Evolutionary conservation across 1,140 invertebrate species (phyloP), one percentile per base, ranked within the genome.

Genomic region (Drusus annulatus): DNA sequence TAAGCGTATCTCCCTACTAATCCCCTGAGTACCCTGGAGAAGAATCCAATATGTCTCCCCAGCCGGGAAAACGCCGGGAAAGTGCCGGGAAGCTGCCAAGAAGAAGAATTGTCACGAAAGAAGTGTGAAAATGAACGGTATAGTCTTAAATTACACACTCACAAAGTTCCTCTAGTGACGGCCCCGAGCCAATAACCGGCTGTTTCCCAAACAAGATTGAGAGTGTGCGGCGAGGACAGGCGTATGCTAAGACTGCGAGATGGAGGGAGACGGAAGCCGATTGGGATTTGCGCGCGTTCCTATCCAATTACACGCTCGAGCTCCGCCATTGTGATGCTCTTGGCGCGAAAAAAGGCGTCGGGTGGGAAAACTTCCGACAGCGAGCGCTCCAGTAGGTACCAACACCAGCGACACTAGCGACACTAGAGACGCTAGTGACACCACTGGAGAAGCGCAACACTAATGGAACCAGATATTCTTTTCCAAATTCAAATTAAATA

Each of bases 221-320:
- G 85, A 85, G 84, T 75, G 82, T 65, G 60, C 60, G 76, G 45
- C 25, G 16, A 52, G 76, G 76, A 78, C 71, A 58, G 71, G 8
- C 73, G 76, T 81, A 76, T 74, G 79, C 63, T 50, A 56, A 31
- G 60, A 79, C 56, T 81, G 76, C 78, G 60, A 84, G 71, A 23
- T 10, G 68, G 71, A 31, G 63, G 56, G 80, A 69, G 28, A 86
- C 85, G 86, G 82, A 50, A 85, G 52, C 86, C 86, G 89, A 89
- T 89, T 86, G 86, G 84, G 65, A 79, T 68, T 86, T 76, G 86
- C 86, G 85, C 85, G 74, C 86, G 86, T 87, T 88, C 86, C 88
- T 87, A 89, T 90, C 89, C 89, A 90, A 90, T 90, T 90, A 89
- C 87, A 90, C 88, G 89, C 87, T 88, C 86, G 89, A 89, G 87